phyloP scores from a whole-genome alignment of 2,113 vertebrate genomes.

The Pterocles gutturalis region DNA sequence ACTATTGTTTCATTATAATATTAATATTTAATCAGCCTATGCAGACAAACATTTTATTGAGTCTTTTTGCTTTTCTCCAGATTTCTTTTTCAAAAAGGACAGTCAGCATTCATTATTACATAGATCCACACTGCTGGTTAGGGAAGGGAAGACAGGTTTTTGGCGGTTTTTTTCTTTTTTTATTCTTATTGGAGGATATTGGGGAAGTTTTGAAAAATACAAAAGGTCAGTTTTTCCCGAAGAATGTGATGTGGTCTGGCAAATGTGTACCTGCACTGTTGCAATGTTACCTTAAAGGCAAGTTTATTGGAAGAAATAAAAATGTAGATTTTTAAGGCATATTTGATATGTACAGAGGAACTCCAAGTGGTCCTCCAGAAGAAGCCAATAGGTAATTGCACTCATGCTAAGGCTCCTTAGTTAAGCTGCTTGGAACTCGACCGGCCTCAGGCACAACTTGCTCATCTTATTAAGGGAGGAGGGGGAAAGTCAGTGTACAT shows the following conservation, averaged over 20 bases:
- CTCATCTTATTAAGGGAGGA: not conserved
- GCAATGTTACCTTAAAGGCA: not conserved
- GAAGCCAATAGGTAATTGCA: not conserved
- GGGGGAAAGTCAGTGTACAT: not conserved
- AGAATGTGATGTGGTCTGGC: not conserved
- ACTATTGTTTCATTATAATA: not conserved
- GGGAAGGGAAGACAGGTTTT: not conserved
- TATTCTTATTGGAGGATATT: not conserved
- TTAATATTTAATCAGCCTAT: not conserved
- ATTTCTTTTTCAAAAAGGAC: not conserved
- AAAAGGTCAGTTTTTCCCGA: not conserved
- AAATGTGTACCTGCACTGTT: not conserved
- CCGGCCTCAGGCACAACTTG: conserved; percentile 2
- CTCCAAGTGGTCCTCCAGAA: not conserved
- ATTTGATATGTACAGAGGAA: not conserved
- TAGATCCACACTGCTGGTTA: not conserved
- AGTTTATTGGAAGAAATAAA: not conserved
- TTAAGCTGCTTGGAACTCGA: not conserved
- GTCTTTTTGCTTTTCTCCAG: not conserved
- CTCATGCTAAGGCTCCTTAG: not conserved
- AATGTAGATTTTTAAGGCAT: not conserved
- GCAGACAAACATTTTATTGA: not conserved
- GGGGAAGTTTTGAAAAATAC: not conserved
- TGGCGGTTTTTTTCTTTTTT: not conserved
- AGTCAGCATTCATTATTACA: not conserved